These are phyloP conservation scores for Digitonthophagus gazella DNA, from an alignment of 2,888 invertebrate genomes.

Conservation along the genomic window DNA sequence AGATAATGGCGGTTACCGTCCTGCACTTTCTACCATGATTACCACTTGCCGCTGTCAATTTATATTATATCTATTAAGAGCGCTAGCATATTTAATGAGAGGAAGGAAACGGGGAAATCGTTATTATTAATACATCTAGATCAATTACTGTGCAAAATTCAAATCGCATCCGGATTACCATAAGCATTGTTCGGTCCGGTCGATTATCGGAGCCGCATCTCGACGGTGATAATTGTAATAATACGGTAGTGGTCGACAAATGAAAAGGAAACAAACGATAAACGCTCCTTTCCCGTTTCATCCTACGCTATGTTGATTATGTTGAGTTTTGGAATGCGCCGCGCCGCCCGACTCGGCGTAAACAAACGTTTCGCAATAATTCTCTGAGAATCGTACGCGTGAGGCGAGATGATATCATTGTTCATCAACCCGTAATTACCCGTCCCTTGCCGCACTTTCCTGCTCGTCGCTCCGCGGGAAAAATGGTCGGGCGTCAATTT, in stretches of 20 bases:
- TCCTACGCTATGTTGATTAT: neutral
- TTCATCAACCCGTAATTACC: constrained; percentile 13
- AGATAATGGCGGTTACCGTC: neutral
- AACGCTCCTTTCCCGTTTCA: neutral
- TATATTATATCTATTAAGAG: neutral
- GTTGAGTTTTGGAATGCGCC: neutral
- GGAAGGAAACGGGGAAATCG: neutral
- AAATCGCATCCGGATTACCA: too few species aligned
- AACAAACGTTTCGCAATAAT: constrained; percentile 10
- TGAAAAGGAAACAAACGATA: neutral
- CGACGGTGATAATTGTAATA: neutral
- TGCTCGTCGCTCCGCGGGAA: neutral
- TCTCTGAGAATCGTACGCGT: constrained; percentile 4
- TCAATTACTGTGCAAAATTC: neutral
- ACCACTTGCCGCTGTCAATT: neutral
- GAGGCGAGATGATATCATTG: constrained; percentile 12
- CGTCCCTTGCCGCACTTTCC: neutral
- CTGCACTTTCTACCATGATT: neutral
- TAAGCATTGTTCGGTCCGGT: neutral
- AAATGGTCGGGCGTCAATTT: constrained; percentile 6
- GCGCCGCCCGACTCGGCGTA: neutral
- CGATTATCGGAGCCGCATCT: neutral
- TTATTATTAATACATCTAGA: neutral
- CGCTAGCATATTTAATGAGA: neutral
- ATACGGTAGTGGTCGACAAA: neutral